These are phyloP conservation scores for Lamprotornis superbus DNA, from an alignment of 2,113 vertebrate genomes.

Conservation along the genomic window DNA sequence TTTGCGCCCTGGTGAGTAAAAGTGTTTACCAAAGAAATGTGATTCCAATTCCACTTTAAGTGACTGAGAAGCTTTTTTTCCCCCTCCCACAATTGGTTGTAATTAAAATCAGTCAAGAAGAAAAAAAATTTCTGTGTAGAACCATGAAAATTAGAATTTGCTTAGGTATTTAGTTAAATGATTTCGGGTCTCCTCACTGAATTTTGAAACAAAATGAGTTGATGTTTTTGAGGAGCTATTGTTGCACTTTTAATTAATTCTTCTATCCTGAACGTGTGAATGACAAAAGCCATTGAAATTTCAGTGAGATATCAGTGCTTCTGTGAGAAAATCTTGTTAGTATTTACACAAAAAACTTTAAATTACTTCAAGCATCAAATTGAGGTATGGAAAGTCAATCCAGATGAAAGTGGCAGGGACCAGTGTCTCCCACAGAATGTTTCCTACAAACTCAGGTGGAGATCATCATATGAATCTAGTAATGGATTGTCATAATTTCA, in stretches of 20 bases:
- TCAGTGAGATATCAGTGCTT: not conserved
- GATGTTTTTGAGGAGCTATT: not conserved
- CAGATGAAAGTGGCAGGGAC: not conserved
- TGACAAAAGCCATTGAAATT: not conserved
- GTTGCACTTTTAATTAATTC: not conserved
- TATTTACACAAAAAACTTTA: not conserved
- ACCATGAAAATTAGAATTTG: not conserved
- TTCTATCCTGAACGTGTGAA: not conserved
- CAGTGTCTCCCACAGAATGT: not conserved
- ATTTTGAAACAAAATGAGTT: not conserved
- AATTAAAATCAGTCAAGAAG: not conserved
- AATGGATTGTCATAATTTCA: not conserved
- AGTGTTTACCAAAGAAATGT: not conserved
- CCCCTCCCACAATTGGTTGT: rapidly evolving
- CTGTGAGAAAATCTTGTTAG: not conserved
- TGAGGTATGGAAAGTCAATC: not conserved
- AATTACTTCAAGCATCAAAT: not conserved
- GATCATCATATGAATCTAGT: not conserved
- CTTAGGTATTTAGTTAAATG: not conserved
- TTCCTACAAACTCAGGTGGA: not conserved
- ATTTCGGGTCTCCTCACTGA: not conserved
- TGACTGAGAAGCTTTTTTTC: not conserved
- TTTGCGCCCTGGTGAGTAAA: not conserved
- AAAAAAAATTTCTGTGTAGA: not conserved
- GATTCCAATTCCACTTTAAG: not conserved